Base-by-base conservation (phyloP, 2,113 vertebrate genomes). In the Colistium nudipinnis region DNA sequence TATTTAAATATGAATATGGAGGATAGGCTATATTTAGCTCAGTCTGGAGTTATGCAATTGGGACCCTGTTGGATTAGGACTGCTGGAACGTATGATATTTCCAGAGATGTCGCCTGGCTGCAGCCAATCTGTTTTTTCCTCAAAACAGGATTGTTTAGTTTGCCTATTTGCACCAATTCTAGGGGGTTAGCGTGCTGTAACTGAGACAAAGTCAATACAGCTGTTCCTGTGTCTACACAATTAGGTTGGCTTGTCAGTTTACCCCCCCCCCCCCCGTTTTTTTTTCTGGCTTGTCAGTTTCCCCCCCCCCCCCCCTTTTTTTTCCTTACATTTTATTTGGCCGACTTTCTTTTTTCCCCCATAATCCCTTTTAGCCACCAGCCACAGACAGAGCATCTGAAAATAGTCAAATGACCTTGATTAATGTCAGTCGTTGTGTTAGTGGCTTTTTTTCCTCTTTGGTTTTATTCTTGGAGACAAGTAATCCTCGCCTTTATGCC, bases 1-100 rank as follows among this genome's bases (percentile, higher is more conserved):
- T 74, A 84, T 87, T 90, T 81, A 83, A 91, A 87, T 90, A 85
- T 89, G 86, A 52, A 89, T 85, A 88, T 81, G 64, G 77, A 66
- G 65, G 59, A 49, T 38, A 63, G 53, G 76, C 86, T 92, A 90
- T 86, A 85, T 89, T 85, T 90, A 90, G 86, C 74, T 33, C 20
- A 20, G 73, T 78, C 70, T 80, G 70, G 53, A 77, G 63, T 87
- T 87, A 89, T 80, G 89, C 73, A 88, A 84, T 83, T 67, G 80
- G 85, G 74, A 67, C 45, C 60, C 76, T 73, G 53, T 47, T 3
- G 67, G 66, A 70, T 76, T 68, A 47, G 65, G 53, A 19, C 27
- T 41, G 51, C 68, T 73, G 27, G 48, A 84, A 55, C 9, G 25
- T 76, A 38, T 72, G 54, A 78, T 82, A 53, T 76, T 74, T 75